A percentile compares a stretch with the other conserved stretches of the same genome.
These are phyloP conservation scores for Leptestheria dahalacensis DNA, from an alignment of 1,140 invertebrate species.

Conservation along the genomic window DNA sequence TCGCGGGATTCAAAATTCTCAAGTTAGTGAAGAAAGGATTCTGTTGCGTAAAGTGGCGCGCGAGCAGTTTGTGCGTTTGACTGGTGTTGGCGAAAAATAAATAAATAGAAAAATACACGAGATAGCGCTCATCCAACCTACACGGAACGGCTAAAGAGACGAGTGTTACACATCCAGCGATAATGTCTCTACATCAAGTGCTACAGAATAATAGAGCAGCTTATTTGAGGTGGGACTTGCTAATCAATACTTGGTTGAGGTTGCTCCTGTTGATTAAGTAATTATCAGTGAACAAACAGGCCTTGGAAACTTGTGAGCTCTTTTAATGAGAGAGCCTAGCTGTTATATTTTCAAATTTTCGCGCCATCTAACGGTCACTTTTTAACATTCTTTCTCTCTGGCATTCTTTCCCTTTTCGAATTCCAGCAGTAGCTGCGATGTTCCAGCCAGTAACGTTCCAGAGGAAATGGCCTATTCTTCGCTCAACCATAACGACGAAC, in stretches of 20 bases:
- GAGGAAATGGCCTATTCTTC: not conserved
- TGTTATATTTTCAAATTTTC: not conserved
- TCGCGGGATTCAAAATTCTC: too few species aligned
- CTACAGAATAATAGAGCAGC: not conserved
- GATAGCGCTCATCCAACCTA: too few species aligned
- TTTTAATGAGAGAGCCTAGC: not conserved
- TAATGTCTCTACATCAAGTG: not conserved
- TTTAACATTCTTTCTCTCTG: not conserved
- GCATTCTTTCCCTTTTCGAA: too few species aligned
- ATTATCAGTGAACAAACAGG: not conserved
- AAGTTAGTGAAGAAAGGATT: too few species aligned
- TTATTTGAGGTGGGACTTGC: not conserved
- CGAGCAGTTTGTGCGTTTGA: not conserved
- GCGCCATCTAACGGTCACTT: not conserved
- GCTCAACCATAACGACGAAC: not conserved
- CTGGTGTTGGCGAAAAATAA: not conserved
- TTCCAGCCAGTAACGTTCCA: not conserved
- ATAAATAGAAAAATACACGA: not conserved
- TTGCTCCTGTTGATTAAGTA: not conserved
- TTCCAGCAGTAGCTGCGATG: not conserved
- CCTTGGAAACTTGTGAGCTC: not conserved
- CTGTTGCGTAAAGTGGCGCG: too few species aligned
- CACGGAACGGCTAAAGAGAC: too few species aligned
- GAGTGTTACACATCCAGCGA: too few species aligned
- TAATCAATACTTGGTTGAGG: not conserved